Evolutionary conservation across 2,888 invertebrate genomes (phyloP).

Genomic region (Escarpia spicata): DNA sequence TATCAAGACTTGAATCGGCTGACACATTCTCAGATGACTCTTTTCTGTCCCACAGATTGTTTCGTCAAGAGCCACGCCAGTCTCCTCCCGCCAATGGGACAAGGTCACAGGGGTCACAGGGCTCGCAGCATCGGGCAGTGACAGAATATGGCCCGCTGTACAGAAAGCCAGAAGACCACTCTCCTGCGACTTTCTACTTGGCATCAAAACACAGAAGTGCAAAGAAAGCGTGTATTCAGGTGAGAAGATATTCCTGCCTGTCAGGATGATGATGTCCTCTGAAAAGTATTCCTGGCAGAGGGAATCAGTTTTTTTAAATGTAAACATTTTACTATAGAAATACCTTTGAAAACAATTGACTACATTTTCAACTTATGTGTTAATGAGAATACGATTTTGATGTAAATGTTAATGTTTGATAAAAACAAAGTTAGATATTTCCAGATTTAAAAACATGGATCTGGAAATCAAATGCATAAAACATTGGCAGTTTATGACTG

Average conservation of each 20-base stretch:
- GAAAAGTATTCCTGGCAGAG: too few species aligned
- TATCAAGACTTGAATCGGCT: background rate
- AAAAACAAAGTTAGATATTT: too few species aligned
- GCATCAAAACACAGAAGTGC: background rate
- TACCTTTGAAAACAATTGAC: too few species aligned
- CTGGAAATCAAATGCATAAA: too few species aligned
- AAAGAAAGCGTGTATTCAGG: background rate
- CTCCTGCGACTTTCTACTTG: background rate
- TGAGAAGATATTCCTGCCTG: background rate
- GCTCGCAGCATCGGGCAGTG: background rate
- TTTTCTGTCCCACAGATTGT: background rate
- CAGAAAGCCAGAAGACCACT: background rate
- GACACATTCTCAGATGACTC: background rate
- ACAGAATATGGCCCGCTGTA: background rate
- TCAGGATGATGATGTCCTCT: background rate
- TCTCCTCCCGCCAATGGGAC: background rate
- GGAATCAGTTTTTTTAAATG: too few species aligned
- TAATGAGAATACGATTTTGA: too few species aligned
- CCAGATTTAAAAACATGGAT: too few species aligned
- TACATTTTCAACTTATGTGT: too few species aligned
- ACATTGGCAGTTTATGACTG: too few species aligned
- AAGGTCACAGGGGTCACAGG: constrained; percentile 1
- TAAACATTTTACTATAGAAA: too few species aligned
- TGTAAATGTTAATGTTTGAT: too few species aligned
- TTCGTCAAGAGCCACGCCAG: constrained; percentile 7